Base-by-base conservation (phyloP, 37 sponge, comb jelly and placozoan genomes). In the Ephydatia muelleri region DNA sequence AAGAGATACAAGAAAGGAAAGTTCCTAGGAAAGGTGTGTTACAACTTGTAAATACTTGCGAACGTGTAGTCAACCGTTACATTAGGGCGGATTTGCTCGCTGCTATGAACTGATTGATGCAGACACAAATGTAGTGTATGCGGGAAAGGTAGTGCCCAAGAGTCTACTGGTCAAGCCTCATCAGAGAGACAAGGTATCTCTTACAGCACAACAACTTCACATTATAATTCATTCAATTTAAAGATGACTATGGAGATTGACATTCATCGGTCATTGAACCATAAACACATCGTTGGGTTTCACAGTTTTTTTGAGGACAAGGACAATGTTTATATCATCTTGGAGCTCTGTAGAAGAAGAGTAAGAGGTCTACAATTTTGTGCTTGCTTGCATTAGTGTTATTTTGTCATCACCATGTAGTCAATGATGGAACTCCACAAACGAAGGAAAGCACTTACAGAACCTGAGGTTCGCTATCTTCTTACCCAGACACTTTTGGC, bases 381-480 rank as follows among this genome's bases (percentile, higher is more conserved):
- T 68, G 4, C 4, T 32, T 75, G 11, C 5, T 37, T 12, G 12
- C 13, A 38, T 21, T 76, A 76, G 16, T 14, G 16, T 19, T 32
- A 30, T 35, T 2, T 29, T 34, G 43, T 32, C 39, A 26, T 34
- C 39, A 70, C 2, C 34, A 33, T n/a, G n/a, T 37, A 93, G 88
- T 97, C 97, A 5, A 80, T 97, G 64, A 95, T 93, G 93, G 97
- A 97, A 86, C 83, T 97, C 47, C 97, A 97, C 83, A 97, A 97
- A 38, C 70, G 97, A 66, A 75, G 97, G 34, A 92, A 93, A 79
- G 91, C 91, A 25, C 79, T 97, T 31, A 94, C 97, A 0, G 97
- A 97, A 68, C 95, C 97, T 38, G 97, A 97, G 70, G 93, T 88
- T 14, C 91, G 97, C 32, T 97, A 89, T 69, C 75, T 88, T 23